phyloP scores from a whole-genome alignment of 2,113 vertebrate genomes.

The Morone chrysops region DNA sequence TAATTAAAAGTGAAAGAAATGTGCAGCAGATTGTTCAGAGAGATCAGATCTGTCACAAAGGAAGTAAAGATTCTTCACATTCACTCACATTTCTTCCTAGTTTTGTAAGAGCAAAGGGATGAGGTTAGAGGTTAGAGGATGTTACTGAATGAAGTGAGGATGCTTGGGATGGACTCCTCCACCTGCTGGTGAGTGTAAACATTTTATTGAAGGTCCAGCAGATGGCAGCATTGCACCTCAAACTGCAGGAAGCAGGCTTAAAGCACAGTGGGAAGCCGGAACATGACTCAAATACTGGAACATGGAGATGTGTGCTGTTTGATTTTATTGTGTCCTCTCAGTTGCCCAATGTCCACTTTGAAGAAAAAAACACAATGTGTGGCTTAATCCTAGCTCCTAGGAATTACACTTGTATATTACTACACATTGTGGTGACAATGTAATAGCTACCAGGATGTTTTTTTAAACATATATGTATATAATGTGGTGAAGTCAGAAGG shows the following conservation, averaged over 20 bases:
- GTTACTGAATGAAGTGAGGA: no score
- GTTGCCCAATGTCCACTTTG: background rate
- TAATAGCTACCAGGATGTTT: no score
- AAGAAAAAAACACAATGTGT: background rate
- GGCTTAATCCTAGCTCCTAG: background rate
- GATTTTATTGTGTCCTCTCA: background rate
- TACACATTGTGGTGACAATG: no score
- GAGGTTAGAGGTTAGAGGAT: background rate
- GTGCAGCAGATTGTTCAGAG: no score
- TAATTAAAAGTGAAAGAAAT: background rate
- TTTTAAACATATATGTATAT: no score
- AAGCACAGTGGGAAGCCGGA: background rate
- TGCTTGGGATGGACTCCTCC: background rate
- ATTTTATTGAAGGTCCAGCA: conserved; percentile 52
- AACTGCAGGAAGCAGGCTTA: background rate
- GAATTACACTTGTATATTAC: no score
- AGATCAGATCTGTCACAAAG: background rate
- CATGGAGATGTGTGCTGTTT: background rate
- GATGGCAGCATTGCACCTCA: conserved; percentile 74
- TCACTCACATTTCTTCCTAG: background rate
- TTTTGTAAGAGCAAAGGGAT: background rate
- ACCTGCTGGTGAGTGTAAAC: background rate
- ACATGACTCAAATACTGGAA: background rate
- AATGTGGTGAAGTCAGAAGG: no score
- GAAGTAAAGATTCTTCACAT: background rate